Conservation (phyloP, 1,140 invertebrate species). For the Ostrea edulis region DNA sequence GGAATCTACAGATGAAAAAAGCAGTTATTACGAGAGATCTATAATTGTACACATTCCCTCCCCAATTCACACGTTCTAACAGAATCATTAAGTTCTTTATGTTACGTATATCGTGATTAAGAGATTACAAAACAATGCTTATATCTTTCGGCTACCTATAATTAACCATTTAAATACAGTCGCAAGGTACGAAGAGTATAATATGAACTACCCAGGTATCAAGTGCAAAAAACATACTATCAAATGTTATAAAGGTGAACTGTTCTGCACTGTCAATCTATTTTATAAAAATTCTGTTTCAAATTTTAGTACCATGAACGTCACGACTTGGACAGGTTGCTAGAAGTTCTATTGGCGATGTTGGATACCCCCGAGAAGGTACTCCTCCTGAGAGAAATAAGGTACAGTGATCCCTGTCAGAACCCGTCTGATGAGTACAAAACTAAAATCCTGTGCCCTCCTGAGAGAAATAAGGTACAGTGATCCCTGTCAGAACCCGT, state of each 20-base stretch:
- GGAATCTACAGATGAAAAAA: conserved; percentile 15
- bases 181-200: background rate
- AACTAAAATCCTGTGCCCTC: too few relatives aligned
- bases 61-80: background rate
- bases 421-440: too few relatives aligned
- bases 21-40: background rate
- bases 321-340: conserved; percentile 63
- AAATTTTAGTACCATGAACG: conserved; percentile 65
- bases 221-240: background rate
- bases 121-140: conserved; percentile 18
- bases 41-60: background rate
- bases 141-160: conserved; percentile 3
- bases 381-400: conserved; percentile 64
- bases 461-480: conserved; percentile 46
- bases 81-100: background rate
- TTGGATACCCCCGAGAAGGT: conserved; percentile 67
- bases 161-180: background rate
- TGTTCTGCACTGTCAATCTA: background rate
- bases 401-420: conserved; percentile 49
- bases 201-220: background rate
- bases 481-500: conserved; percentile 59
- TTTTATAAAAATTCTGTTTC: conserved; percentile 23
- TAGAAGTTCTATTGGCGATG: conserved; percentile 58
- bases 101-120: background rate
- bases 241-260: background rate